These are phyloP conservation scores for Paracentrotus lividus DNA, from an alignment of 53 echinoderm and acorn worm genomes.

Conservation along the genomic window DNA sequence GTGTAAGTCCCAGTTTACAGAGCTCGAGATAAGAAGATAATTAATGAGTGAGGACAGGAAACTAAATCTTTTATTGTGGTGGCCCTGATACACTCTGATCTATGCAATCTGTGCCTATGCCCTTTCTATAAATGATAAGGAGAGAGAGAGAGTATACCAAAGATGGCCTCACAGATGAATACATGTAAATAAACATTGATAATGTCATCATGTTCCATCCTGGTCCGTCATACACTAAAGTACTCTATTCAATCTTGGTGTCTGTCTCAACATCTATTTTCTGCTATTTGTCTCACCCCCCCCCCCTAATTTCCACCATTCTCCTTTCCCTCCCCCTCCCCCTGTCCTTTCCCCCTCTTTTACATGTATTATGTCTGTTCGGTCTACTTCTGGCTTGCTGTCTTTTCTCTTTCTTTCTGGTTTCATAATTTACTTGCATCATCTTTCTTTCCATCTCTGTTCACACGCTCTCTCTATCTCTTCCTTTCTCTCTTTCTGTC, in stretches of 20 bases:
- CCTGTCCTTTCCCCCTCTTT: not conserved
- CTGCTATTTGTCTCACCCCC: not conserved
- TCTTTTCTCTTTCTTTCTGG: not conserved
- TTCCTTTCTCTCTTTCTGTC: slow-evolving; percentile 22
- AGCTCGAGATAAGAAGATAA: not conserved
- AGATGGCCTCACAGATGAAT: slow-evolving; percentile 49
- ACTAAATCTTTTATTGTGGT: not conserved
- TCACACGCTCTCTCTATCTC: not conserved
- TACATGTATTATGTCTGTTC: not conserved
- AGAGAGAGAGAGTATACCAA: slow-evolving; percentile 21
- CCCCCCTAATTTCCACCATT: not conserved
- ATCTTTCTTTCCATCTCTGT: not conserved
- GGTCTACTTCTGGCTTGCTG: not conserved
- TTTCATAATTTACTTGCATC: not conserved
- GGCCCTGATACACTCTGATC: not conserved
- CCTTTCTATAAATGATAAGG: slow-evolving; percentile 28
- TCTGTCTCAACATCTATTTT: not conserved
- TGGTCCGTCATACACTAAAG: not conserved
- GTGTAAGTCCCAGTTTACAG: too few relatives aligned
- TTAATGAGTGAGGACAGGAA: slow-evolving; percentile 5
- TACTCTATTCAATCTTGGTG: too few relatives aligned
- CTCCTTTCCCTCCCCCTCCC: not conserved
- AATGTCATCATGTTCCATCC: slow-evolving; percentile 30
- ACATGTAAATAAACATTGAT: slow-evolving; percentile 34
- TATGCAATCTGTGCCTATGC: not conserved